These are phyloP conservation scores for Bambusicola thoracicus DNA, from an alignment of 2,113 vertebrate genomes.

Conservation along the genomic window DNA sequence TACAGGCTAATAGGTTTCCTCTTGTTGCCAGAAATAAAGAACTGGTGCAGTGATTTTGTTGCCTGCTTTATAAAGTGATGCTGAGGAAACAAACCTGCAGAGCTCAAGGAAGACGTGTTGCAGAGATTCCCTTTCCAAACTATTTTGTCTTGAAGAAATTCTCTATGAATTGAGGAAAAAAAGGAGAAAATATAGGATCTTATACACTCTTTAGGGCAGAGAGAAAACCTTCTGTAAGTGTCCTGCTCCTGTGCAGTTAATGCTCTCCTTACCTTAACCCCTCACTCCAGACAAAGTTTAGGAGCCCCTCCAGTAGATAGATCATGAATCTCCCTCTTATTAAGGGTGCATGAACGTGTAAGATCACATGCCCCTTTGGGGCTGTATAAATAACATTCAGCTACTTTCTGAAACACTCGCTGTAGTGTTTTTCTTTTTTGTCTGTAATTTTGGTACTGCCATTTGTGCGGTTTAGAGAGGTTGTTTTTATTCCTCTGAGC, in stretches of 20 bases:
- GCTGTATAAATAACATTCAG: not conserved
- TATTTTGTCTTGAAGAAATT: not conserved
- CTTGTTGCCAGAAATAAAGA: not conserved
- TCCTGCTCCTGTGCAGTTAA: not conserved
- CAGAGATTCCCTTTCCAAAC: not conserved
- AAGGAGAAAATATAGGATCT: not conserved
- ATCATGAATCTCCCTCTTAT: not conserved
- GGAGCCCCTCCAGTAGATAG: not conserved
- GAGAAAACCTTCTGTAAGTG: not conserved
- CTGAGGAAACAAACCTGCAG: not conserved
- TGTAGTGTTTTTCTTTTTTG: not conserved
- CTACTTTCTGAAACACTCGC: slow-evolving; percentile 6
- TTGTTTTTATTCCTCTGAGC: not conserved
- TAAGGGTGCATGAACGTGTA: not conserved
- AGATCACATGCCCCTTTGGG: not conserved
- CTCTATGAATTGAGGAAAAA: not conserved
- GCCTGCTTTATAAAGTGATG: not conserved
- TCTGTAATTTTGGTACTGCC: not conserved
- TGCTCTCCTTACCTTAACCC: not conserved
- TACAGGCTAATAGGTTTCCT: not conserved
- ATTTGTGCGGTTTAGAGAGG: not conserved
- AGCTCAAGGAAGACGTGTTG: not conserved
- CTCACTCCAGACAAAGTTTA: not conserved
- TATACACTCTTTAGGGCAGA: not conserved
- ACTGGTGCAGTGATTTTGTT: not conserved